Conservation (phyloP, 1,140 invertebrate genomes). For the Drosophila pruinosa region DNA sequence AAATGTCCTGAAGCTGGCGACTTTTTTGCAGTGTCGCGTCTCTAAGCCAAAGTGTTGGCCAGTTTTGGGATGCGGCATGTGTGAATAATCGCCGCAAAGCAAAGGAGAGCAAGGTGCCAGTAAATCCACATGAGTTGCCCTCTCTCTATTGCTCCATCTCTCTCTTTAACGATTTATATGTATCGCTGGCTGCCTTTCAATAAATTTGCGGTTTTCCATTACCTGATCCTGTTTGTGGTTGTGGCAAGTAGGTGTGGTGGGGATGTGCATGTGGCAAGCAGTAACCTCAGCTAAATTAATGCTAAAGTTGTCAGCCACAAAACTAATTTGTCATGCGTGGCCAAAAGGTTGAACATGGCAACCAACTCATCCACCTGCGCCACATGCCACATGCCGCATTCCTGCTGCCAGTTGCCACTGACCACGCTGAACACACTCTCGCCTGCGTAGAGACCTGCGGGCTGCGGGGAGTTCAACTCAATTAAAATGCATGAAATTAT, state of each 20-base stretch:
- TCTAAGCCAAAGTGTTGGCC: conserved; percentile 71
- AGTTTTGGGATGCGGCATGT: conserved; percentile 74
- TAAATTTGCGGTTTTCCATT: conserved; percentile 79
- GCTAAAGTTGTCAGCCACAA: conserved; percentile 71
- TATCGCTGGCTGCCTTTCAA: conserved; percentile 64
- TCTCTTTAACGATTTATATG: conserved; percentile 23
- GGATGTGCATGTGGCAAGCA: not conserved
- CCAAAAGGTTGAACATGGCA: conserved; percentile 42
- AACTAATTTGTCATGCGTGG: conserved; percentile 80
- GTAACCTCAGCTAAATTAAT: conserved; percentile 74
- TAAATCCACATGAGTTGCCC: not conserved
- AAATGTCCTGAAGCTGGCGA: not conserved
- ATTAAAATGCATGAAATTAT: conserved; percentile 76
- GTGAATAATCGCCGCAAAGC: conserved; percentile 78
- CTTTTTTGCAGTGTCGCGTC: conserved; percentile 25
- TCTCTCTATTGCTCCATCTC: not conserved
- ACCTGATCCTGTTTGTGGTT: conserved; percentile 51
- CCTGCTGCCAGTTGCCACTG: not conserved
- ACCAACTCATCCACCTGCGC: not conserved
- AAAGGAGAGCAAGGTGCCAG: conserved; percentile 19
- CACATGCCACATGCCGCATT: not conserved
- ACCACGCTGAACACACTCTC: not conserved
- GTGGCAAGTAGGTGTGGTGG: not conserved
- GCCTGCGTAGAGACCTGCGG: not conserved
- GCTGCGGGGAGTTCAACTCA: conserved; percentile 44